Conservation (phyloP, 2,113 vertebrate species). For the Phocoena phocoena region DNA sequence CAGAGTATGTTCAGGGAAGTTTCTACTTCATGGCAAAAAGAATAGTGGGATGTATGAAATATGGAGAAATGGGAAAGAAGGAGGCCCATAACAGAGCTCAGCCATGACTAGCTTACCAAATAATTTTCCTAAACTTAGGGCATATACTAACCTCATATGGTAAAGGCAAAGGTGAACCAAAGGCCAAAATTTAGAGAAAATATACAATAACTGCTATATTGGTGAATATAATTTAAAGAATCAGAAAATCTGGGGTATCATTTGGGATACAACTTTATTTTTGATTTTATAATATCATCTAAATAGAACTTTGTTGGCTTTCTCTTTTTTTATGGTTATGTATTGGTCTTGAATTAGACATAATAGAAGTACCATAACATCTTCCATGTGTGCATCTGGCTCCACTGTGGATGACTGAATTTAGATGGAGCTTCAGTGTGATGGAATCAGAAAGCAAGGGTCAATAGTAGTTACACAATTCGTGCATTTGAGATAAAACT, state of each 20-base stretch:
- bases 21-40: background rate
- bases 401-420: background rate
- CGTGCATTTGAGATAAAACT: background rate
- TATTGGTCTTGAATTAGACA: background rate
- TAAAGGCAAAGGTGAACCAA: background rate
- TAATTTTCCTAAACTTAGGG: background rate
- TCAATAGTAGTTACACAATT: background rate
- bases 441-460: background rate
- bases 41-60: background rate
- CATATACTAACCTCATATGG: background rate
- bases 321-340: too few relatives aligned
- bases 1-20: background rate
- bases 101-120: background rate
- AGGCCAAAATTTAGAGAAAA: background rate
- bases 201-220: background rate
- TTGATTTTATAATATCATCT: background rate
- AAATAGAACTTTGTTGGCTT: background rate
- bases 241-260: background rate
- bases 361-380: background rate
- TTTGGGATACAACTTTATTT: background rate
- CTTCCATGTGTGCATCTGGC: background rate
- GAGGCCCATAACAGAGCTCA: background rate
- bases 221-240: background rate
- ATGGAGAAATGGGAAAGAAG: background rate
- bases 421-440: background rate